phyloP scores from a whole-genome alignment of 2,113 vertebrate genomes.

The Parotia lawesii region DNA sequence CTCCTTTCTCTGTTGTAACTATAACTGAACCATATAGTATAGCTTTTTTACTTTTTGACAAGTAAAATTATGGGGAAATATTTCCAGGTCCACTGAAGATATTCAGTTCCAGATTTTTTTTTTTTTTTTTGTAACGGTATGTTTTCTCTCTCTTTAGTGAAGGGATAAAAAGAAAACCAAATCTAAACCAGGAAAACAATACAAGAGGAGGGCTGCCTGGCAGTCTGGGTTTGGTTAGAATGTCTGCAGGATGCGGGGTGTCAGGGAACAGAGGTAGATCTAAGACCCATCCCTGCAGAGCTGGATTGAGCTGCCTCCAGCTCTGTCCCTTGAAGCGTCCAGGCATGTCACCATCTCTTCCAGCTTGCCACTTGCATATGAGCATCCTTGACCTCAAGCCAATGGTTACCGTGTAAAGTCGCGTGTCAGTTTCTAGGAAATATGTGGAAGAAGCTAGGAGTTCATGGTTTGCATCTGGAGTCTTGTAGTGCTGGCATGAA shows the following conservation, averaged over 20 bases:
- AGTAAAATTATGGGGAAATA: neutral
- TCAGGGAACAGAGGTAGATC: neutral
- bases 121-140: neutral
- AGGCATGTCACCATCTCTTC: neutral
- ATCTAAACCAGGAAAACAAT: neutral
- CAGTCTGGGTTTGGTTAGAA: neutral
- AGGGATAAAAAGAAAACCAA: neutral
- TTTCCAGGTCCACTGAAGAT: neutral
- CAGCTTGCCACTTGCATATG: neutral
- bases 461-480: neutral
- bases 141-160: neutral
- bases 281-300: neutral
- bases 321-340: neutral
- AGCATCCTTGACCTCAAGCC: neutral
- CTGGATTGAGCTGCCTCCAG: neutral
- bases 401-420: neutral
- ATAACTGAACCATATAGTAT: neutral
- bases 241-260: rapidly evolving
- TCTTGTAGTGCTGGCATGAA: neutral
- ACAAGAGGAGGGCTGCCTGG: neutral
- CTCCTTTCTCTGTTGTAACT: neutral
- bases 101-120: neutral
- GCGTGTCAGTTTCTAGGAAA: neutral
- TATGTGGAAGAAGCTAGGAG: neutral
- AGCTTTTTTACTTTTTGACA: neutral